phyloP scores from a whole-genome alignment of 35 echinoderm and acorn worm species.

The Ophioderma brevispina region DNA sequence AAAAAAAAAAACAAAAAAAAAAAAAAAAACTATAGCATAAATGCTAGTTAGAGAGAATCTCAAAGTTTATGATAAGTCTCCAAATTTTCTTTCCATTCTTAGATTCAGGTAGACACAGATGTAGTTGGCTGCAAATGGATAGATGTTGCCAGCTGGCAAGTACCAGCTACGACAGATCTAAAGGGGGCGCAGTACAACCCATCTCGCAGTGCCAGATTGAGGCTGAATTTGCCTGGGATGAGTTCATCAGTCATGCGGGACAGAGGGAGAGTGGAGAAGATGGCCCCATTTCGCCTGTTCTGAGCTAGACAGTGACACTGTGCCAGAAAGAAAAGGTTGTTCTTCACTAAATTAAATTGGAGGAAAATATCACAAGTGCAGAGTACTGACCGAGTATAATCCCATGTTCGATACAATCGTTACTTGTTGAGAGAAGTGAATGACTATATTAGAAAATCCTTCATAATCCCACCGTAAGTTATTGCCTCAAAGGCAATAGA shows the following conservation, averaged over 20 bases:
- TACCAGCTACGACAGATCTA: constrained; percentile 46
- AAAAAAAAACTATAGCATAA: too few species aligned
- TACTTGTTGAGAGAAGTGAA: too few species aligned
- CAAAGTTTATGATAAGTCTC: too few species aligned
- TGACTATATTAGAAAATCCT: too few species aligned
- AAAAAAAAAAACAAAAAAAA: too few species aligned
- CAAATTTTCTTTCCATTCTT: too few species aligned
- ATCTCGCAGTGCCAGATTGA: constrained; percentile 87
- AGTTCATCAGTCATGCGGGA: constrained; percentile 84
- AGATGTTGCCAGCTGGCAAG: constrained; percentile 60
- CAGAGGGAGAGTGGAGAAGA: constrained; percentile 85
- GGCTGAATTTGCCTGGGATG: constrained; percentile 82
- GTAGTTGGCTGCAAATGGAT: constrained; percentile 99
- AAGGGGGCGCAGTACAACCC: background rate
- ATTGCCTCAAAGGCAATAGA: too few species aligned
- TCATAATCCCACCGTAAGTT: too few species aligned
- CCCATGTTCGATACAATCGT: too few species aligned
- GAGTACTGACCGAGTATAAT: too few species aligned
- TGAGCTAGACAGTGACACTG: constrained; percentile 99
- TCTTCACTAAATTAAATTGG: too few species aligned
- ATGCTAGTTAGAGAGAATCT: too few species aligned
- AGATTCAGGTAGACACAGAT: constrained; percentile 96
- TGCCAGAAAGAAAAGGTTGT: constrained; percentile 93
- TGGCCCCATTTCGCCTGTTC: constrained; percentile 90
- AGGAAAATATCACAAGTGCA: background rate